Percentiles rank a stretch among this genome's conserved stretches.
phyloP scores from a whole-genome alignment of 92 coral and sea anemone genomes.

The Bergia sp. region DNA sequence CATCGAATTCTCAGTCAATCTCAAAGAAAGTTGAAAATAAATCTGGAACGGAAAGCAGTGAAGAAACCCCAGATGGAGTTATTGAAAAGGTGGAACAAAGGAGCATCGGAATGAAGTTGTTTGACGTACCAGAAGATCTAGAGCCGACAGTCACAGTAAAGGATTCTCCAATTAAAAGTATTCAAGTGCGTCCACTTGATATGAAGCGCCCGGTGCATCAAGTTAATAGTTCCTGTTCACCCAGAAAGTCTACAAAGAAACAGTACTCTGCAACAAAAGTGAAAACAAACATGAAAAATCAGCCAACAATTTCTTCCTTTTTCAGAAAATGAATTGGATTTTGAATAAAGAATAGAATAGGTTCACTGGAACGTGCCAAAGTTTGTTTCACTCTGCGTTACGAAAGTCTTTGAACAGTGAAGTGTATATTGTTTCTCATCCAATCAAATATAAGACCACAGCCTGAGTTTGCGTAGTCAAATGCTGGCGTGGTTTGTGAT shows the following conservation, averaged over 20 bases:
- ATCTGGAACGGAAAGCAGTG: background rate
- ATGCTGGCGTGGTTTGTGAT: too few relatives aligned
- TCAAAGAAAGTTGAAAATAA: background rate
- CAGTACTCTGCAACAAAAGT: background rate
- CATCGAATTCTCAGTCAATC: background rate
- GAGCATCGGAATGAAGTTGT: background rate
- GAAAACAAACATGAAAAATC: conserved; percentile 3
- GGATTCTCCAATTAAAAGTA: background rate
- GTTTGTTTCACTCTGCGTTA: too few relatives aligned
- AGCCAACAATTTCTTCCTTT: conserved; percentile 9
- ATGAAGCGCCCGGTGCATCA: conserved; percentile 4
- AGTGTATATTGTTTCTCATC: background rate
- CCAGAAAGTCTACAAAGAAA: conserved; percentile 20
- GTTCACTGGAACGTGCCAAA: background rate
- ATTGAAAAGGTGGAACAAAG: background rate
- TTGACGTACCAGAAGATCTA: background rate
- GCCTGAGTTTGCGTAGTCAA: too few relatives aligned
- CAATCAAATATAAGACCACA: too few relatives aligned
- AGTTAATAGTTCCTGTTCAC: background rate
- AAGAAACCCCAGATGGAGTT: background rate
- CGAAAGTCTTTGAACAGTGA: background rate
- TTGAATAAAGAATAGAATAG: background rate
- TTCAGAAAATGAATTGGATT: background rate
- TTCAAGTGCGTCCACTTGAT: background rate
- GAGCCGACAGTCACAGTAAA: background rate